phyloP scores from a whole-genome alignment of 2,888 invertebrate genomes.

The Ptilodon capucinus region DNA sequence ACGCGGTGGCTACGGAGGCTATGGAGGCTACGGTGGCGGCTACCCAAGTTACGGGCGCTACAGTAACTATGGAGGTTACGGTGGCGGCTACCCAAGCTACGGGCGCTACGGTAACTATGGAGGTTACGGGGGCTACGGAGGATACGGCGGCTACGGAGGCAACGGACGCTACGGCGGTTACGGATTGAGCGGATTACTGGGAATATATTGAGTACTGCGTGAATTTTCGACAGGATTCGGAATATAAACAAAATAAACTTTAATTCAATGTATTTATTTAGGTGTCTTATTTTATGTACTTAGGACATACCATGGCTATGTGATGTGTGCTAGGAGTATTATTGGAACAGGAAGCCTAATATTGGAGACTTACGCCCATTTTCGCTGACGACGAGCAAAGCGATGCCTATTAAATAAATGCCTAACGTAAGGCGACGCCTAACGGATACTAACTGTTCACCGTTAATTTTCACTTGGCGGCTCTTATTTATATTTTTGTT shows the following conservation, averaged over 20 bases:
- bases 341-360: too few relatives aligned
- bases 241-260: too few relatives aligned
- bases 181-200: background rate
- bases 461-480: too few relatives aligned
- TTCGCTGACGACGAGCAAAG: too few relatives aligned
- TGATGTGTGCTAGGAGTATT: too few relatives aligned
- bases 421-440: too few relatives aligned
- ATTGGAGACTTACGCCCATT: too few relatives aligned
- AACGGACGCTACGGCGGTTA: background rate
- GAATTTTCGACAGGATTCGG: too few relatives aligned
- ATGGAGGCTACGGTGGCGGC: slow-evolving; percentile 2
- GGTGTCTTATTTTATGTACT: background rate
- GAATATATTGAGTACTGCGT: background rate
- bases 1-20: slow-evolving; percentile 5
- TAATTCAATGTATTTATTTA: background rate
- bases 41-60: slow-evolving; percentile 1
- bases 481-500: too few relatives aligned
- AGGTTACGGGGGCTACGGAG: background rate
- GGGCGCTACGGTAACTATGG: slow-evolving; percentile 2
- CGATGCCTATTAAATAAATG: too few relatives aligned
- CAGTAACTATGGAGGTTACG: slow-evolving; percentile 2
- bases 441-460: too few relatives aligned
- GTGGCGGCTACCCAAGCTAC: slow-evolving; percentile 2
- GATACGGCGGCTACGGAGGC: slow-evolving; percentile 3
- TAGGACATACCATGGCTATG: too few relatives aligned